Evolutionary conservation across 2,797 vertebrate species (phyloP), one percentile per base, ranked within the genome.

Genomic region (Sebastes taczanowskii): DNA sequence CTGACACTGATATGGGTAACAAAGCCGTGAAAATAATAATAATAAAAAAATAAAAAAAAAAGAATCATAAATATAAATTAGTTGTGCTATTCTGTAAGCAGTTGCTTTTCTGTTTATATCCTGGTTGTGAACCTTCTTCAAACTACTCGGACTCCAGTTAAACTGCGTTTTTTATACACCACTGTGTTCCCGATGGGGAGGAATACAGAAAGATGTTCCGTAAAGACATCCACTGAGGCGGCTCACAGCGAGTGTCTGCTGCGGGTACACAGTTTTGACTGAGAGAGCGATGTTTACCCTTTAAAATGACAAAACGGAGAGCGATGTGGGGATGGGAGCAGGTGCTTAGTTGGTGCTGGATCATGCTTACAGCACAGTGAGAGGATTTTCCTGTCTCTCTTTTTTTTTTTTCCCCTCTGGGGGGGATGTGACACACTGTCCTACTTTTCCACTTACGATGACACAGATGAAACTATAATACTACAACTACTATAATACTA

Each of bases 361-460:
- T 89, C 76, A 60, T 66, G 65, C 77, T 84, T 69, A 68, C 30
- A 68, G 67, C 67, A 35, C 71, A 77, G 52, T 58, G 77, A 83
- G 74, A 83, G 82, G 82, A 89, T 86, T 86, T 89, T 71, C 66
- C 61, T 32, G 59, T 82, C 80, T 82, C 27, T 71, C 65, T 13
- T 52, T 75, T 52, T 52, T 52, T 70, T 75, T 9, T n/a, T 4
- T 6, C 53, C 2, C 69, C 86, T 86, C 79, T 70, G 76, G 81
- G 63, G 76, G 63, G 74, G 77, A 78, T 69, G 67, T 88, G 88
- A 90, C 90, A 93, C 87, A 89, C 82, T 94, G 92, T 94, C 88
- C 92, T 82, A 92, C 22, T 86, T 93, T 84, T 84, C 62, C 38
- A 60, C 68, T 81, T 80, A 77, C 64, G 27, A 74, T 85, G 88